Base-by-base conservation (phyloP, 2,797 vertebrate genomes). In the Ciconia nigra region DNA sequence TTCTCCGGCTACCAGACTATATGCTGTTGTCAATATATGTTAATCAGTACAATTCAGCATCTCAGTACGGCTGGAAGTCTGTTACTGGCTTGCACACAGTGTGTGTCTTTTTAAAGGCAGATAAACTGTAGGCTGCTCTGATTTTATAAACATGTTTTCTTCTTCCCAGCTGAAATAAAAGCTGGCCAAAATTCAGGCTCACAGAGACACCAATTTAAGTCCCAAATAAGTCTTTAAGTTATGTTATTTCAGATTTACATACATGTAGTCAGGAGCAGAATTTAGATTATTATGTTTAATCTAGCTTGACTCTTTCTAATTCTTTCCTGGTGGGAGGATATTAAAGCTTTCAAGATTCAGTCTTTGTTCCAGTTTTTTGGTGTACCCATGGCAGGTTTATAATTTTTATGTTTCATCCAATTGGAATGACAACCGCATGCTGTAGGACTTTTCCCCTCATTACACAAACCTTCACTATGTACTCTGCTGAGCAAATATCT, bases 121-220 rank as follows among this genome's bases (percentile, higher is more conserved):
- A 92, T 87, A 90, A 95, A 90, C 46, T 78, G 76, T 80, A 83
- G 85, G 14, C 87, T 95, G 46, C n/a, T 77, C 62, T 52, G 66
- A 90, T 88, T 91, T 87, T 96, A 94, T 92, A 96, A 96, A 94
- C 62, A 90, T 62, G n/a, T 96, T 94, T 94, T 94, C 65, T 87
- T 93, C 91, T 92, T 82, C 55, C 59, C 44, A 70, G 70, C 31
- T 92, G 96, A 96, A 95, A 80, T 79, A 89, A 76, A 95, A 79
- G 33, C 63, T 84, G 81, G 55, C 62, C 51, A 87, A 94, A 92
- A 89, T 72, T 90, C 83, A 92, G 33, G 15, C 51, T 89, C 52
- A 72, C 42, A 92, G 49, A 92, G 54, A 76, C 70, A 92, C 28
- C 22, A 52, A 7, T 73, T 82, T 87, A 90, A 86, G 58, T 76